A percentile compares a stretch with the other conserved stretches of the same genome.
Evolutionary conservation across 2,113 vertebrate species (phyloP).

Genomic region (Hydrochoerus hydrochaeris): DNA sequence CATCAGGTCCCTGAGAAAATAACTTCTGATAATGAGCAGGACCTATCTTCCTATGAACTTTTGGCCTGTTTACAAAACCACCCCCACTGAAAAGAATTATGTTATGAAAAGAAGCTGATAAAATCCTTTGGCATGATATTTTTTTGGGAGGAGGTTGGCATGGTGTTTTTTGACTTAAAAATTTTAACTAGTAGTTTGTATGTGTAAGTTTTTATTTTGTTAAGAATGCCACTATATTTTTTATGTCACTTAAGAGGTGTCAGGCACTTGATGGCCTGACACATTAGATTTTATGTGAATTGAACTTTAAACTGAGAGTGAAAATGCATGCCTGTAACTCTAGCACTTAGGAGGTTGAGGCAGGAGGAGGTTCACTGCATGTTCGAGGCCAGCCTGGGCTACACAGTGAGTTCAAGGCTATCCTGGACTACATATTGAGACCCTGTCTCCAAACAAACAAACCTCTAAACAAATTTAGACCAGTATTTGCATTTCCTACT

Average conservation of each 20-base stretch:
- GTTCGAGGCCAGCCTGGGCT: neutral
- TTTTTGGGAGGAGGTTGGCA: neutral
- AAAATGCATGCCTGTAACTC: neutral
- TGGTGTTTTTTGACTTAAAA: neutral
- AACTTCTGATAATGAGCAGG: neutral
- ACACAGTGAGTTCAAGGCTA: neutral
- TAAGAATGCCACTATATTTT: neutral
- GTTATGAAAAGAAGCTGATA: conserved; percentile 19
- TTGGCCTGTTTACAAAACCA: neutral
- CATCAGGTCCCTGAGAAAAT: neutral
- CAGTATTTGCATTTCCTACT: neutral
- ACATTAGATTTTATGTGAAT: conserved; percentile 7
- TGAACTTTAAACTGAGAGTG: neutral
- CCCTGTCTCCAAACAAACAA: neutral
- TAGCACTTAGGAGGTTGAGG: neutral
- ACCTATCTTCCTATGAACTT: neutral
- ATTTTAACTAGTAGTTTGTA: neutral
- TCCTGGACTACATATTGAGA: neutral
- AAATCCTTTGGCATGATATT: neutral
- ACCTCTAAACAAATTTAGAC: neutral
- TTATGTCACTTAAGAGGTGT: neutral
- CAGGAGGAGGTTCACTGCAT: neutral
- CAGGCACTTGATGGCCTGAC: neutral
- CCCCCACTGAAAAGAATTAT: neutral
- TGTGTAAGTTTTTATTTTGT: conserved; percentile 21